Percentiles rank a stretch among this genome's conserved stretches.
These are phyloP conservation scores for Potorous gilbertii DNA, from an alignment of 2,797 vertebrate genomes.

Conservation along the genomic window DNA sequence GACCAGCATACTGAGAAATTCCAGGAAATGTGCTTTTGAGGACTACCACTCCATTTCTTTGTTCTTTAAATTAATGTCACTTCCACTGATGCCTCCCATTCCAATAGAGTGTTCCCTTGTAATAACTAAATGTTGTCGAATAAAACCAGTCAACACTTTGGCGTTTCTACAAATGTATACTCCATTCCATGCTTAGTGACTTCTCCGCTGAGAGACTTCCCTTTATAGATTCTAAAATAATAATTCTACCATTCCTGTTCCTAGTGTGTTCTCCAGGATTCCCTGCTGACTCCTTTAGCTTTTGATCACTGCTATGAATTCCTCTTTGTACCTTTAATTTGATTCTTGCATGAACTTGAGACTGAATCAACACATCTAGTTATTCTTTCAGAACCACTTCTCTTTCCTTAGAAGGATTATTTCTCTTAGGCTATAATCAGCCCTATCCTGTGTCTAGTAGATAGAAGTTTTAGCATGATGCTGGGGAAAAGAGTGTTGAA, in stretches of 20 bases:
- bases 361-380: background rate
- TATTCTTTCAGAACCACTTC: background rate
- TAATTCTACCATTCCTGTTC: background rate
- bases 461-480: background rate
- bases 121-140: background rate
- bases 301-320: background rate
- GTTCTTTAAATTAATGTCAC: background rate
- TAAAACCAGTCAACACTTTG: background rate
- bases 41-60: background rate
- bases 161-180: background rate
- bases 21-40: background rate
- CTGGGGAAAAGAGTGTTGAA: background rate
- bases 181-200: background rate
- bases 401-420: background rate
- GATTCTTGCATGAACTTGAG: background rate
- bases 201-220: background rate
- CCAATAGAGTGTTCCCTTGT: background rate
- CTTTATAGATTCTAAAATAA: background rate
- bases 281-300: background rate
- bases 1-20: background rate
- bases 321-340: background rate
- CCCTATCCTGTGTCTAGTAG: background rate
- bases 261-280: background rate
- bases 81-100: background rate
- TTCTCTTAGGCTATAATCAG: background rate